These are phyloP conservation scores for Leucopsar rothschildi DNA, from an alignment of 2,113 vertebrate species.

Conservation along the genomic window DNA sequence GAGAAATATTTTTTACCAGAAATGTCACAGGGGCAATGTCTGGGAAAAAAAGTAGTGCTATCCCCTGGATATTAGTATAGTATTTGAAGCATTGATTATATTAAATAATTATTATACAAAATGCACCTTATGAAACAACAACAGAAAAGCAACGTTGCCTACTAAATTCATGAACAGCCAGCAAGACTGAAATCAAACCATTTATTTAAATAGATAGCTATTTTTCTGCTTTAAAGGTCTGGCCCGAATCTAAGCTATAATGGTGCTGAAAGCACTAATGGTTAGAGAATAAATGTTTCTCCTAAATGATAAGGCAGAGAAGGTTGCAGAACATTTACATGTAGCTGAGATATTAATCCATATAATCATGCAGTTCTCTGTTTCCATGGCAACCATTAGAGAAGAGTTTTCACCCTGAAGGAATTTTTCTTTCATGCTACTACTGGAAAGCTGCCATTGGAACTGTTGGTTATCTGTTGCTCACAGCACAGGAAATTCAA, in stretches of 20 bases:
- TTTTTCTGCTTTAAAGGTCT: neutral
- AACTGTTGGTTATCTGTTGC: neutral
- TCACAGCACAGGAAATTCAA: neutral
- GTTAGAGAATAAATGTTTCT: neutral
- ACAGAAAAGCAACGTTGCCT: neutral
- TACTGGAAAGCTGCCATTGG: neutral
- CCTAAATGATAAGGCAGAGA: neutral
- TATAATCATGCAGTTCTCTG: neutral
- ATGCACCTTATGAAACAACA: neutral
- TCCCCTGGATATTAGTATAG: neutral
- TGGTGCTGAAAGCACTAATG: neutral
- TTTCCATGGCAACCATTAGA: slow-evolving; percentile 34
- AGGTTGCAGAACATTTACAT: neutral
- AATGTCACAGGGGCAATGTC: neutral
- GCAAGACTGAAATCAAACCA: neutral
- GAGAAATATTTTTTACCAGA: neutral
- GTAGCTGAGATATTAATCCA: slow-evolving; percentile 5
- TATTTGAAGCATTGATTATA: neutral
- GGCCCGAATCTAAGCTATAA: neutral
- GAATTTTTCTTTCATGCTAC: neutral
- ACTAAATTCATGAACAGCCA: neutral
- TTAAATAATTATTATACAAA: neutral
- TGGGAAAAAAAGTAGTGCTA: neutral
- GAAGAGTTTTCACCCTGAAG: slow-evolving; percentile 3
- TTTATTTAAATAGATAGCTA: neutral